These are phyloP conservation scores for Turritopsis dohrnii DNA, from an alignment of 30 jellyfish, hydroid and myxozoan genomes.

Conservation along the genomic window DNA sequence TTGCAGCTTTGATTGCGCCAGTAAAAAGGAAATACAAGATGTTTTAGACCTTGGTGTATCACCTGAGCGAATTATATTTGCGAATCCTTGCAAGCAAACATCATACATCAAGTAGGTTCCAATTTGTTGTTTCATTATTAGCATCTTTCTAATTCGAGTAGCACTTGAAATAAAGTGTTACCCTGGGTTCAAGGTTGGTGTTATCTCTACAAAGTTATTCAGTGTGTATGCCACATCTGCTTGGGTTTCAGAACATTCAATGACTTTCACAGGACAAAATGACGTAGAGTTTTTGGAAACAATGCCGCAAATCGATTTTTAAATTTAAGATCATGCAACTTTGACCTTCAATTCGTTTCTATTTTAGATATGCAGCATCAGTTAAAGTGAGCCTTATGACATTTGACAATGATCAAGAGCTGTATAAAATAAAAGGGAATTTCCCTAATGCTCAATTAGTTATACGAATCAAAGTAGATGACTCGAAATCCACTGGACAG, in stretches of 20 bases:
- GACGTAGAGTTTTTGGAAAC: not conserved
- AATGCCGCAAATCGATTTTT: not conserved
- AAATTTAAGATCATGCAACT: no score
- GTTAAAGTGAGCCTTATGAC: constrained; percentile 83
- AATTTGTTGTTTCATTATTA: not conserved
- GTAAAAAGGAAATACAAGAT: constrained; percentile 60
- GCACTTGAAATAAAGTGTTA: not conserved
- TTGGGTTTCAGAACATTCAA: no score
- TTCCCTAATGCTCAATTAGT: constrained; percentile 64
- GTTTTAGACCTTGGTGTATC: constrained; percentile 53
- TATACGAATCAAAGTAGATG: constrained; percentile 81
- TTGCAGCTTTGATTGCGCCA: constrained; percentile 95
- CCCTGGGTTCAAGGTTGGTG: not conserved
- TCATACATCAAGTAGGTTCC: constrained; percentile 51
- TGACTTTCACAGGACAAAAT: no score
- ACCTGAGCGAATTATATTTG: constrained; percentile 79
- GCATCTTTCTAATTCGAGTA: not conserved
- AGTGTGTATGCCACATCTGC: no score
- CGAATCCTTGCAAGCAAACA: constrained; percentile 90
- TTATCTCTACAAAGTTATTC: no score
- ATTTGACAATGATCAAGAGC: constrained; percentile 82
- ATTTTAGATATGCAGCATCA: constrained; percentile 50
- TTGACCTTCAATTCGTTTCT: not conserved
- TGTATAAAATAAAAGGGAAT: constrained; percentile 59
- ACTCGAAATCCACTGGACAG: constrained; percentile 68